A percentile compares a stretch with the other conserved stretches of the same genome.
phyloP scores from a whole-genome alignment of 2,888 invertebrate species.

The Phytoseiulus persimilis region DNA sequence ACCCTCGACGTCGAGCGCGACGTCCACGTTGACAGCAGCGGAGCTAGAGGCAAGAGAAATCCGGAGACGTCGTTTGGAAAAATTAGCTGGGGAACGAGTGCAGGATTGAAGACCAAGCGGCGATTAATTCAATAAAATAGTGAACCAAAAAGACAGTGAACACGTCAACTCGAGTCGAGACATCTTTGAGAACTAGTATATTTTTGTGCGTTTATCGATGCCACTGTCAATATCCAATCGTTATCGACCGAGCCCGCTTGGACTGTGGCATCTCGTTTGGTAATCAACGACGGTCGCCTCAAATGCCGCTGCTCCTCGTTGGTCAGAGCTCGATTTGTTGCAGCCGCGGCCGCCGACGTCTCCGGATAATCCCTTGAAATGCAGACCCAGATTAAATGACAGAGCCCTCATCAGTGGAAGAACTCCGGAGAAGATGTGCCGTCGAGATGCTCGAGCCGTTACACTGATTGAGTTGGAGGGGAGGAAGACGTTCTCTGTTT shows the following conservation, averaged over 20 bases:
- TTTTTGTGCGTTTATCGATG: background rate
- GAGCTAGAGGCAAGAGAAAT: slow-evolving; percentile 18
- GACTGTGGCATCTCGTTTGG: background rate
- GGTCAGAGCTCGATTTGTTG: background rate
- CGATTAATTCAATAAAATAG: background rate
- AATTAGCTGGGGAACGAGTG: background rate
- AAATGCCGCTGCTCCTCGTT: background rate
- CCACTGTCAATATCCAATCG: background rate
- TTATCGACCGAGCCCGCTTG: background rate
- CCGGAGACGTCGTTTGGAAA: slow-evolving; percentile 20
- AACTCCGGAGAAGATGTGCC: background rate
- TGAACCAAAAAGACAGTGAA: background rate
- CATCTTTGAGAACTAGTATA: background rate
- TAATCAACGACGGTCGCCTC: background rate
- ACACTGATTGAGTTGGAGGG: background rate
- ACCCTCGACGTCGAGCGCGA: background rate
- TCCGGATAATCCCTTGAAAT: background rate
- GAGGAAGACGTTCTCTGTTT: background rate
- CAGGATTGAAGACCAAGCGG: background rate
- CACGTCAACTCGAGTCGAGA: background rate
- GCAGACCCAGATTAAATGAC: background rate
- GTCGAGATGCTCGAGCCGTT: background rate
- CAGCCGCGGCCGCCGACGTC: background rate
- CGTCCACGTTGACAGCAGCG: background rate
- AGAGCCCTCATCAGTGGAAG: background rate